These are phyloP conservation scores for Pristionchus maxplancki DNA, from an alignment of 2,888 invertebrate species.

Conservation along the genomic window DNA sequence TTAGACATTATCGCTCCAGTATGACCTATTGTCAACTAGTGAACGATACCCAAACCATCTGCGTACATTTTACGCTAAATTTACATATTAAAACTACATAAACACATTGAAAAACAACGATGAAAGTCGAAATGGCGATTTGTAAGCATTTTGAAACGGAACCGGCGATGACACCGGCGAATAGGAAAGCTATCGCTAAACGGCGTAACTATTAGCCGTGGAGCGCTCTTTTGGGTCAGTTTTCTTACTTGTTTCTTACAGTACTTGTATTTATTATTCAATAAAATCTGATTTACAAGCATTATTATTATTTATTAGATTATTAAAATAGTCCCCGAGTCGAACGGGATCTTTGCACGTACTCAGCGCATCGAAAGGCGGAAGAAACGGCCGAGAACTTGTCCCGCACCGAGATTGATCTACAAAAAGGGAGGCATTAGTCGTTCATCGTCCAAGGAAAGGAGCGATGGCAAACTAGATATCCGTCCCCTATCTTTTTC, in stretches of 20 bases:
- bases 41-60: not conserved
- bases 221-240: not conserved
- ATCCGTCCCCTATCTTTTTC: conserved; percentile 12
- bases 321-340: not conserved
- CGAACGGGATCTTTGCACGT: not conserved
- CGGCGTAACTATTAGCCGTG: not conserved
- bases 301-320: not conserved
- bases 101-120: not conserved
- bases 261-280: not conserved
- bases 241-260: not conserved
- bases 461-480: conserved; percentile 1
- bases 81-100: not conserved
- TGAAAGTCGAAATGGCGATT: not conserved
- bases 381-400: not conserved
- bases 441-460: conserved; percentile 18
- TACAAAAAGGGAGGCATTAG: not conserved
- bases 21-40: not conserved
- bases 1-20: not conserved
- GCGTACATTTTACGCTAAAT: not conserved
- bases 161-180: conserved; percentile 26
- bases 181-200: not conserved
- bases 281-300: not conserved
- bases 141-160: conserved; percentile 41
- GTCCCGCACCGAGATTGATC: not conserved
- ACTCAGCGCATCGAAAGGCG: not conserved